Evolutionary conservation across 2,888 invertebrate genomes (phyloP).

Genomic region (Entomobrya multifasciata): DNA sequence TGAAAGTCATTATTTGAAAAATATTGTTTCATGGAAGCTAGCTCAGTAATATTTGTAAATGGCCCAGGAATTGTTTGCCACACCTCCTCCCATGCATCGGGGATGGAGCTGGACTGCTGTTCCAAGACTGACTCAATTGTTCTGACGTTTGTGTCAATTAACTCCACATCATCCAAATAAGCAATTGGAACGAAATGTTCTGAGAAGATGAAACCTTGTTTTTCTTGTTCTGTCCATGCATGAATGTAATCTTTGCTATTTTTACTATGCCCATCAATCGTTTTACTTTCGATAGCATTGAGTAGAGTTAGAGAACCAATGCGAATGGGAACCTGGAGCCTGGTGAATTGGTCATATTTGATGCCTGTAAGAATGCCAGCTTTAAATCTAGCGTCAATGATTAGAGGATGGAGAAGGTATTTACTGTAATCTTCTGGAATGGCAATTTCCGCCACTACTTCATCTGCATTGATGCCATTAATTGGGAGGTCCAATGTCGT

Average conservation of each 20-base stretch:
- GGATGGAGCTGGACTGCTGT: neutral
- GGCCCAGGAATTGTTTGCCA: slow-evolving; percentile 20
- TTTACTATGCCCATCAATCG: too few species aligned
- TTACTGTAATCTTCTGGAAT: neutral
- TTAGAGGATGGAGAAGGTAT: neutral
- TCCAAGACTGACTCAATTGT: slow-evolving; percentile 30
- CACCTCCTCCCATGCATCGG: slow-evolving; percentile 53
- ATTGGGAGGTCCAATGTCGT: slow-evolving; percentile 8
- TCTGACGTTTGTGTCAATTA: slow-evolving; percentile 10
- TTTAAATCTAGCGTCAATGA: slow-evolving; percentile 8
- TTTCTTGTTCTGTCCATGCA: slow-evolving; percentile 15
- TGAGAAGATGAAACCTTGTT: neutral
- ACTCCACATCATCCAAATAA: neutral
- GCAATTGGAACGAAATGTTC: neutral
- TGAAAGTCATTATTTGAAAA: neutral
- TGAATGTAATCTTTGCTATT: neutral
- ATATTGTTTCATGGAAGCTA: neutral
- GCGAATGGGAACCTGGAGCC: slow-evolving; percentile 56
- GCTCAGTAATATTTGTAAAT: neutral
- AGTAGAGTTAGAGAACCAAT: slow-evolving; percentile 37
- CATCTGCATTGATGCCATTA: neutral
- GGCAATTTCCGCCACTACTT: neutral
- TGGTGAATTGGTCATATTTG: neutral
- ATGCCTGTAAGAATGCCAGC: neutral
- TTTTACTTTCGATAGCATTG: neutral